Percentiles rank a stretch among this genome's conserved stretches.
Conservation (phyloP, 2,113 vertebrate species). For the Eolophus roseicapilla region DNA sequence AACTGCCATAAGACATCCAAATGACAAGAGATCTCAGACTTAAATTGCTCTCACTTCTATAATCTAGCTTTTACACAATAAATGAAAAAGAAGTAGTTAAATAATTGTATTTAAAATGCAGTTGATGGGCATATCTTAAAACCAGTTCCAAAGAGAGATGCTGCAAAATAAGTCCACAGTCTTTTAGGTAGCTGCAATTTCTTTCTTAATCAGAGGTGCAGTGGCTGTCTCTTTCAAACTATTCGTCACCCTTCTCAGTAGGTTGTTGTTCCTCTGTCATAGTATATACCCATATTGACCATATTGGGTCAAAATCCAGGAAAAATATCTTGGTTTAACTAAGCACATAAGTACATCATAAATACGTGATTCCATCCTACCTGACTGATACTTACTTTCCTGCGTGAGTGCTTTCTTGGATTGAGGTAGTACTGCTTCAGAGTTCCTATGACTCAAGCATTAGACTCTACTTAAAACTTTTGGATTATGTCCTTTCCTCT, state of each 20-base stretch:
- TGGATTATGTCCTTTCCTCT: background rate
- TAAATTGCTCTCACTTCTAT: background rate
- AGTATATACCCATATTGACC: background rate
- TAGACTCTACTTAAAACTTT: background rate
- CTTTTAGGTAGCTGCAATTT: background rate
- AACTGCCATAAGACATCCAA: background rate
- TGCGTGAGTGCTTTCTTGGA: background rate
- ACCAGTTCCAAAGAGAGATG: background rate
- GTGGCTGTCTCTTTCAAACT: background rate
- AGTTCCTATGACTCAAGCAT: background rate
- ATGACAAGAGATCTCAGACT: background rate
- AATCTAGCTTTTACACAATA: background rate
- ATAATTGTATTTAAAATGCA: background rate
- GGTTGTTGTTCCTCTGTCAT: background rate
- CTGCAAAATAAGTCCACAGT: background rate
- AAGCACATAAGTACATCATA: background rate
- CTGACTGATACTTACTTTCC: background rate
- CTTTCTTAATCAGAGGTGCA: background rate
- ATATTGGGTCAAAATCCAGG: background rate
- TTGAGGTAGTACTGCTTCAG: background rate
- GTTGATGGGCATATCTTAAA: background rate
- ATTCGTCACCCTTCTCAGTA: background rate
- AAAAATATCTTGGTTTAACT: background rate
- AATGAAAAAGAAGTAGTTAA: background rate
- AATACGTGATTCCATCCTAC: background rate